Evolutionary conservation across 2,797 vertebrate species (phyloP).

Genomic region (Semotilus atromaculatus): DNA sequence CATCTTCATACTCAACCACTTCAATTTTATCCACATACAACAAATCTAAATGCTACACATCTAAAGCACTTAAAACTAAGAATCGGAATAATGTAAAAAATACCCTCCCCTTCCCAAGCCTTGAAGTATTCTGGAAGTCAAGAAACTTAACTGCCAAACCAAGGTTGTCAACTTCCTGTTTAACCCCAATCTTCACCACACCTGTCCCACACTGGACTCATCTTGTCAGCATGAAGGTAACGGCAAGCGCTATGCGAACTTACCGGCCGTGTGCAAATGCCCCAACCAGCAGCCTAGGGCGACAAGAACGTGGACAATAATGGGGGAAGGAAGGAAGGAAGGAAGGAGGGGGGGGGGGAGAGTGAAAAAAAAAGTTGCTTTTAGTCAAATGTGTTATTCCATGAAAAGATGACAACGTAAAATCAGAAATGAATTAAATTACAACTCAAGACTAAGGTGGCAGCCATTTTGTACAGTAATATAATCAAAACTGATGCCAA

Average conservation of each 20-base stretch:
- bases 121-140: background rate
- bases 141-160: background rate
- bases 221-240: constrained; percentile 13
- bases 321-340: no score
- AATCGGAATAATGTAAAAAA: background rate
- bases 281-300: constrained; percentile 59
- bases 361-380: constrained; percentile 9
- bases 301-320: constrained; percentile 36
- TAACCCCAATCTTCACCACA: constrained; percentile 13
- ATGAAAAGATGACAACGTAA: background rate
- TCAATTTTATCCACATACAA: background rate
- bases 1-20: background rate
- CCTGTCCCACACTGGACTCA: constrained; percentile 10
- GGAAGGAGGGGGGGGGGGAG: background rate
- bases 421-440: constrained; percentile 16
- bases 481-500: constrained; percentile 2
- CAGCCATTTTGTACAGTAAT: constrained; percentile 50
- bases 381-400: constrained; percentile 17
- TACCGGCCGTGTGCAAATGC: constrained; percentile 61
- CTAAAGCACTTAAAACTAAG: background rate
- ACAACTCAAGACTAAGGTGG: constrained; percentile 24
- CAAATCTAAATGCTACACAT: background rate
- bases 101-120: background rate
- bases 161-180: background rate
- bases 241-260: constrained; percentile 37